Conservation (phyloP, 2,113 vertebrate species). For the Podiceps cristatus region DNA sequence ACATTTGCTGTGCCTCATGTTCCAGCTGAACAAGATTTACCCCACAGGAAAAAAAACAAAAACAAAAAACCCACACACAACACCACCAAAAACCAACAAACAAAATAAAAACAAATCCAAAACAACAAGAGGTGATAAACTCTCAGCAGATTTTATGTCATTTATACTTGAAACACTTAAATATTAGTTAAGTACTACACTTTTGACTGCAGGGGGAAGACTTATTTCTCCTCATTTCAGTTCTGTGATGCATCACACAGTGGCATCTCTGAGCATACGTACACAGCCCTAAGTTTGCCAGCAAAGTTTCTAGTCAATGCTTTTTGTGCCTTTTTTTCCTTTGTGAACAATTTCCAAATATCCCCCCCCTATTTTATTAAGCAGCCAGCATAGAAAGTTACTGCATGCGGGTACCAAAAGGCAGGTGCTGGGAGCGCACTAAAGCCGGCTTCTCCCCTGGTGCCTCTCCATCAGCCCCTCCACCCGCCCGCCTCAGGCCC, state of each 20-base stretch:
- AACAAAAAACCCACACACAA: no score
- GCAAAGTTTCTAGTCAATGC: not conserved
- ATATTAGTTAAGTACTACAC: not conserved
- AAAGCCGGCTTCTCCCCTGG: not conserved
- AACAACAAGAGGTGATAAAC: not conserved
- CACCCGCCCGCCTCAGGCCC: not conserved
- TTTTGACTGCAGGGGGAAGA: not conserved
- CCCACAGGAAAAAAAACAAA: no score
- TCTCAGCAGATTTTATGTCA: not conserved
- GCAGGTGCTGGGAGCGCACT: not conserved
- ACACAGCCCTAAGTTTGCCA: not conserved
- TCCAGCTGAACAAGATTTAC: not conserved
- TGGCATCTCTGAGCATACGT: not conserved
- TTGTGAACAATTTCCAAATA: not conserved
- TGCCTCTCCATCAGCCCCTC: not conserved
- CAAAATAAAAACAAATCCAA: not conserved
- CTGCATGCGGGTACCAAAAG: not conserved
- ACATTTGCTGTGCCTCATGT: not conserved
- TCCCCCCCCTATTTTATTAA: not conserved
- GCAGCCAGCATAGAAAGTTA: not conserved
- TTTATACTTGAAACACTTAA: not conserved
- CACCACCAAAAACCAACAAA: not conserved
- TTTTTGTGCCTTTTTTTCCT: accelerated
- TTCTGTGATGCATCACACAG: not conserved
- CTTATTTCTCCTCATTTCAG: not conserved